Base-by-base conservation (phyloP, 2,113 vertebrate species). In the Ranitomeya imitator region DNA sequence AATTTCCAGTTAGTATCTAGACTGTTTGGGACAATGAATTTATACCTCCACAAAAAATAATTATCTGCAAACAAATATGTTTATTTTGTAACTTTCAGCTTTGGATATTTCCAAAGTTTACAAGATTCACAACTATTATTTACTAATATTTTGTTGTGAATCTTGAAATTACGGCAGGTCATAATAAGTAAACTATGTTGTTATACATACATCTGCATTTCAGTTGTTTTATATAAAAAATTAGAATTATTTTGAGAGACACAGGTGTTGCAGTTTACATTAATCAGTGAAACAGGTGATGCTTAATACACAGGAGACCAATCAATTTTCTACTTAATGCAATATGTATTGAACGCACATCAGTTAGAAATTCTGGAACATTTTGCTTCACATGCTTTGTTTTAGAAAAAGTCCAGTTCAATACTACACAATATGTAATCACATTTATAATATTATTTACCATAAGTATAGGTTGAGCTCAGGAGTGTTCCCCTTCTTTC, bases 221-320 rank as follows among this genome's bases (percentile, higher is more conserved):
- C 19, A 77, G 57, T 77, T 83, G 26, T 88, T 83, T 81, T 76
- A 61, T n/a, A 63, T 83, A 51, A 55, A 76, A 83, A 83, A 76
- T 65, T n/a, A 77, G 23, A 15, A 83, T 45, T 61, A 67, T 88
- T 78, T 55, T 77, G 87, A 77, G 71, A 77, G 60, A 74, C 87
- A 84, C 87, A 88, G 87, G 84, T 88, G 87, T 88, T 78, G 69
- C 69, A 67, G 71, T 88, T 83, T 84, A 88, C 71, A 84, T 88
- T 88, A 88, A 88, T 88, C 71, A 83, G 69, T 51, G 52, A 63
- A 88, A 67, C 87, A 88, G 80, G 87, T 84, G 69, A 88, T 88
- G 87, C 80, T 45, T 78, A 65, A 84, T 83, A 77, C 87, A 84
- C 84, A 52, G 14, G 87, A 71, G 87, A 88, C 69, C 80, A 83